Conservation (phyloP, 2,113 vertebrate genomes). For the Rhadina sibilatrix region DNA sequence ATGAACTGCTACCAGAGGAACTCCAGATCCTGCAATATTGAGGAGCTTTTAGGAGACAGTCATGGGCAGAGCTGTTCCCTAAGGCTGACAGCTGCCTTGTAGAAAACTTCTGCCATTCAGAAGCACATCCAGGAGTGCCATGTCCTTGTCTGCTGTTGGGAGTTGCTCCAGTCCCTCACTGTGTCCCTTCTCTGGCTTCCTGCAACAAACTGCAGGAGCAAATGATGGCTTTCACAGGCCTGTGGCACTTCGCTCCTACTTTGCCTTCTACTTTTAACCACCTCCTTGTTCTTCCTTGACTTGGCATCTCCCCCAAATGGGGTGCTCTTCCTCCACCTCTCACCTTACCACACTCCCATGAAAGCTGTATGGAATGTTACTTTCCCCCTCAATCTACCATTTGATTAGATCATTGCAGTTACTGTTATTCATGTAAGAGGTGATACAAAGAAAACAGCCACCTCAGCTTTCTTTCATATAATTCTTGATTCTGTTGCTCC, state of each 20-base stretch:
- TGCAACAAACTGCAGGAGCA: neutral
- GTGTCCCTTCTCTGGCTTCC: neutral
- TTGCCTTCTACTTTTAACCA: neutral
- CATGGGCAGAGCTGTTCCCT: neutral
- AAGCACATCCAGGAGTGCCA: neutral
- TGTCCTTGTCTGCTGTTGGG: neutral
- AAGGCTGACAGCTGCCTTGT: neutral
- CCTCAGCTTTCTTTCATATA: neutral
- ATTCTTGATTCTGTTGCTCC: neutral
- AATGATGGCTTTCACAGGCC: neutral
- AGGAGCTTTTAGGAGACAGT: neutral
- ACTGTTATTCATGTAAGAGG: neutral
- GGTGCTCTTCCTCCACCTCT: neutral
- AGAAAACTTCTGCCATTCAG: neutral
- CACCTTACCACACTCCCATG: neutral
- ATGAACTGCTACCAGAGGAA: neutral
- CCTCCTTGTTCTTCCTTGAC: neutral
- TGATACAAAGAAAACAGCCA: neutral
- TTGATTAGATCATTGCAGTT: neutral
- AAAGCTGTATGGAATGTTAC: fast-evolving
- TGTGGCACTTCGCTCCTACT: neutral
- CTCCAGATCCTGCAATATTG: neutral
- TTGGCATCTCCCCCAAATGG: neutral
- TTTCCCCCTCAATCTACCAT: neutral
- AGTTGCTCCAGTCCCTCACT: neutral